Base-by-base conservation (phyloP, 2,888 invertebrate species). In the Cordilura impudica region DNA sequence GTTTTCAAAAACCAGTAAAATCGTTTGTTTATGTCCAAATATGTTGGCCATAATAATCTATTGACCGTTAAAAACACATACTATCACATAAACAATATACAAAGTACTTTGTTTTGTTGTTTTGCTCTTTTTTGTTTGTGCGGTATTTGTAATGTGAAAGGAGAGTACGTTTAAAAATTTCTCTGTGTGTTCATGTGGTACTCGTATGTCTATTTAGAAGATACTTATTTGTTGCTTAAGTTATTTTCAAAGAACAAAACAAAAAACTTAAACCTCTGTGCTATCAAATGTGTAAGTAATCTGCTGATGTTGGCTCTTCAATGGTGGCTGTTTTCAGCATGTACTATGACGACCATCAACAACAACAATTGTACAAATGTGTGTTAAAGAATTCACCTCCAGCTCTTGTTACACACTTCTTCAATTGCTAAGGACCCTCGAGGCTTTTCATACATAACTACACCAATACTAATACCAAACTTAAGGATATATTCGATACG, bases 1-100 rank as follows among this genome's bases (percentile, higher is more conserved):
- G n/a, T 14, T 16, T n/a, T 60, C 51, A 58, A 21, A 67, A 61
- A 54, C 67, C 60, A 61, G 54, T 74, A 54, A 60, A 56, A 18
- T 67, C 23, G 49, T 77, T 39, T 60, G 29, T 53, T 19, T 14
- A 72, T 51, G 26, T 35, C 12, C 39, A 47, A 58, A 67, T 73
- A 76, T 70, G 60, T 63, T 71, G 69, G 51, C 61, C 56, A 72
- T 72, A 80, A 78, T 75, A 74, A 69, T 72, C 67, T 80, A 81
- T 79, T 72, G 81, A 69, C 80, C 78, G 72, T 72, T 74, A 77
- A 75, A 72, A 31, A 60, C 14, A 45, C 26, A 12, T 35, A 21
- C 12, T 39, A n/a, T n/a, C 35, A 39, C 35, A 39, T 39, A 39
- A 39, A 39, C 35, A 12, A 12, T n/a, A 1, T 39, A 5, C 1